These are phyloP conservation scores for Drosophila takahashii DNA, from an alignment of 1,140 invertebrate species.

Conservation along the genomic window DNA sequence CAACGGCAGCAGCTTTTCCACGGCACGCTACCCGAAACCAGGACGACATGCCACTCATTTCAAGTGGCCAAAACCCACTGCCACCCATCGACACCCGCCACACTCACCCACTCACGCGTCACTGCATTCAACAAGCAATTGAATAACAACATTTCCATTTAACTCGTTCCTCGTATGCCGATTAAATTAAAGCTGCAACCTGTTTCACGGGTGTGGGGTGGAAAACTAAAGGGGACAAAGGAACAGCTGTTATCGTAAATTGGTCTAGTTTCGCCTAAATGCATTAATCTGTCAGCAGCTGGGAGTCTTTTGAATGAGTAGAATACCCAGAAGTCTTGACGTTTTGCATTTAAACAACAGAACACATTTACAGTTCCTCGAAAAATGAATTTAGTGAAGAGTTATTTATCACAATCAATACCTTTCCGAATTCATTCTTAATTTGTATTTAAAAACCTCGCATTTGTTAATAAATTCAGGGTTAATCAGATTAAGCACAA, in stretches of 20 bases:
- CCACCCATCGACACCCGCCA: slow-evolving; percentile 1
- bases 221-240: background rate
- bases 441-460: too few species aligned
- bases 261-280: slow-evolving; percentile 32
- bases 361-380: background rate
- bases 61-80: slow-evolving; percentile 41
- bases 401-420: too few species aligned
- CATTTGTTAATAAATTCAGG: background rate
- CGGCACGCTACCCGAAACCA: slow-evolving; percentile 57
- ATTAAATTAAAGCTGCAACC: slow-evolving; percentile 69
- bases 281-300: slow-evolving; percentile 38
- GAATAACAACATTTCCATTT: slow-evolving; percentile 78
- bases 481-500: background rate
- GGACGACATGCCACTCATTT: slow-evolving; percentile 70
- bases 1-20: background rate
- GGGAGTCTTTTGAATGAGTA: background rate
- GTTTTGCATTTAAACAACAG: background rate
- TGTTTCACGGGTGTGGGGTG: background rate
- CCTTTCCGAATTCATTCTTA: too few species aligned
- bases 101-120: slow-evolving; percentile 38
- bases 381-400: background rate
- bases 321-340: background rate
- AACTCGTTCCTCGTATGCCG: slow-evolving; percentile 66
- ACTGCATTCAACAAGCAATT: slow-evolving; percentile 75
- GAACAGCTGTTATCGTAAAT: slow-evolving; percentile 17